These are phyloP conservation scores for Spongilla lacustris DNA, from an alignment of 37 sponge, comb jelly and placozoan genomes.

Conservation along the genomic window DNA sequence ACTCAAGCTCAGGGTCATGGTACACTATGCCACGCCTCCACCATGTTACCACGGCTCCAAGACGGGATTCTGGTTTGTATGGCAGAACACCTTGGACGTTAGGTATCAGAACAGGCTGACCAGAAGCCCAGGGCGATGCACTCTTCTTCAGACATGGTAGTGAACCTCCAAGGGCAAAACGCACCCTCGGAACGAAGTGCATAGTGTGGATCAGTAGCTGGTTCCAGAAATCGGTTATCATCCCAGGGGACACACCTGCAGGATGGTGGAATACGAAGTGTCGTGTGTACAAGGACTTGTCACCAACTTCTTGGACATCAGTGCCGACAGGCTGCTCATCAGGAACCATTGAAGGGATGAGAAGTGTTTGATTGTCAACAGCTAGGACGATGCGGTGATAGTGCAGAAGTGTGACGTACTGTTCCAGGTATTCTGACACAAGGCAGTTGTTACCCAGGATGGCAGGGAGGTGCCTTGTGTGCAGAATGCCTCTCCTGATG, in stretches of 20 bases:
- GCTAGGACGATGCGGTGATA: constrained; percentile 73
- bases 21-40: not conserved
- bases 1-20: not conserved
- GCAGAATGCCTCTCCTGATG: constrained; percentile 71
- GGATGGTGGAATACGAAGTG: not conserved
- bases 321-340: not conserved
- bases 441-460: constrained; percentile 48
- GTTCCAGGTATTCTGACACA: constrained; percentile 41
- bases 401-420: constrained; percentile 68
- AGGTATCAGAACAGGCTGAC: not conserved
- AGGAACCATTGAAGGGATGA: constrained; percentile 75
- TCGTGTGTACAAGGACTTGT: not conserved
- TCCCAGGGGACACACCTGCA: not conserved
- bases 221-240: not conserved
- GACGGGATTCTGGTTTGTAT: not conserved
- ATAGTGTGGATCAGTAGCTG: not conserved
- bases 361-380: constrained; percentile 43
- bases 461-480: constrained; percentile 17
- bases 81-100: not conserved
- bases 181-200: not conserved
- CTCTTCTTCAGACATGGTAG: not conserved
- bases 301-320: not conserved
- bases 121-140: not conserved
- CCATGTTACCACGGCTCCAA: not conserved
- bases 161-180: not conserved